phyloP scores from a whole-genome alignment of 2,113 vertebrate species.

The Mesocricetus auratus region DNA sequence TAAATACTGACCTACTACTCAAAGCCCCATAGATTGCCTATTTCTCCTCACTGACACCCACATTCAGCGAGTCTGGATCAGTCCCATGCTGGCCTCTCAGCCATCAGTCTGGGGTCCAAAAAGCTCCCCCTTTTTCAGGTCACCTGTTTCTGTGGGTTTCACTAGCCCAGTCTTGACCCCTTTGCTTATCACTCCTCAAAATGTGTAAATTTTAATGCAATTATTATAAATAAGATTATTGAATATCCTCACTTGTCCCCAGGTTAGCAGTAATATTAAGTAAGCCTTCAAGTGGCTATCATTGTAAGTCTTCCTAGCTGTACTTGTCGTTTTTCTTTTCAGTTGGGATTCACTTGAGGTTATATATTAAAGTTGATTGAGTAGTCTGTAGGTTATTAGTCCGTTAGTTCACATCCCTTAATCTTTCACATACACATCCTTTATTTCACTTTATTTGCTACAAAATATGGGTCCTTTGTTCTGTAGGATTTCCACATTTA shows the following conservation, averaged over 20 bases:
- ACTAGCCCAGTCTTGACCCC: too few relatives aligned
- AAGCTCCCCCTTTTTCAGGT: too few relatives aligned
- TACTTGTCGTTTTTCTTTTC: not conserved
- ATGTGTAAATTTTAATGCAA: not conserved
- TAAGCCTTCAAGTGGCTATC: not conserved
- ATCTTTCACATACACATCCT: too few relatives aligned
- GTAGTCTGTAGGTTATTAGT: not conserved
- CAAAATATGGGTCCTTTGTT: not conserved
- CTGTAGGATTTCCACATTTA: not conserved
- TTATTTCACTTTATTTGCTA: not conserved
- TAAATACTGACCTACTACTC: too few relatives aligned
- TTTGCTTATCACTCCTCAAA: too few relatives aligned
- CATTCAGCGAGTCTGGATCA: too few relatives aligned
- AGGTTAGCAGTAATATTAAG: not conserved
- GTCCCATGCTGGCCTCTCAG: too few relatives aligned
- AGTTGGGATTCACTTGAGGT: not conserved
- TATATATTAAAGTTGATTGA: not conserved
- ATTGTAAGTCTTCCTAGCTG: not conserved
- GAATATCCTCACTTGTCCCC: not conserved
- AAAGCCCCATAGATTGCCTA: too few relatives aligned
- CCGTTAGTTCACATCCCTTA: fast-evolving
- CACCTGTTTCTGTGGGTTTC: too few relatives aligned
- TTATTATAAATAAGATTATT: not conserved
- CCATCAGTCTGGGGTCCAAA: too few relatives aligned
- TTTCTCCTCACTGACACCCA: too few relatives aligned